phyloP scores from a whole-genome alignment of 2,113 vertebrate species.

The Oncorhynchus keta region DNA sequence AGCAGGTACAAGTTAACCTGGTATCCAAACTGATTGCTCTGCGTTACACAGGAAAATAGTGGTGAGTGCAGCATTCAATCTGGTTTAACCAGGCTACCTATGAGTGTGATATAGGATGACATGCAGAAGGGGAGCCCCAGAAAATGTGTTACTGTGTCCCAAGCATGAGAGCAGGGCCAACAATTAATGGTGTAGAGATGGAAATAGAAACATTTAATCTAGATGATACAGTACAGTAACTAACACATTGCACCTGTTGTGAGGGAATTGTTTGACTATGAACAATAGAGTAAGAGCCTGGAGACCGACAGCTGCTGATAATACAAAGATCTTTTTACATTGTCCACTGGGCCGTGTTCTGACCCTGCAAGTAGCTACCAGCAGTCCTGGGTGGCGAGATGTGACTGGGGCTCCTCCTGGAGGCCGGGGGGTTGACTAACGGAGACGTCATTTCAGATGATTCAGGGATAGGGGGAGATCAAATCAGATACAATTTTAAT shows the following conservation, averaged over 20 bases:
- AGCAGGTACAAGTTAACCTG: background rate
- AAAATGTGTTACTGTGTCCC: background rate
- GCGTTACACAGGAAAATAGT: background rate
- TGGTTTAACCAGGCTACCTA: background rate
- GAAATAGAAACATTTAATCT: conserved; percentile 29
- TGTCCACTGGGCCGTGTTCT: conserved; percentile 40
- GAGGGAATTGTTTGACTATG: background rate
- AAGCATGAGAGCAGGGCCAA: conserved; percentile 5
- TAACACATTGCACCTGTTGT: conserved; percentile 4
- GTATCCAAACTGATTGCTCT: too few species aligned
- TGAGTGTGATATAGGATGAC: background rate
- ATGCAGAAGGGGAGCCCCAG: conserved; percentile 2
- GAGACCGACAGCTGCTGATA: conserved; percentile 25
- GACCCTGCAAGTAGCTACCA: conserved; percentile 37
- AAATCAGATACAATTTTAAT: too few species aligned
- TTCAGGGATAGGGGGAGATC: conserved; percentile 21
- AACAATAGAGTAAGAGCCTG: conserved; percentile 15
- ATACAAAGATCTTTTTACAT: conserved; percentile 33
- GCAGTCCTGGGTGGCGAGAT: conserved; percentile 35
- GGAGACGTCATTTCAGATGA: background rate
- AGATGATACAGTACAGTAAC: background rate
- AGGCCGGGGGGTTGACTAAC: conserved; percentile 7
- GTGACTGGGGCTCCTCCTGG: conserved; percentile 29
- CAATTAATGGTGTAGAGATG: conserved; percentile 10
- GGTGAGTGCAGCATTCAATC: conserved; percentile 17